Conservation (phyloP, 2,888 invertebrate genomes). For the Meteorus cinctellus region DNA sequence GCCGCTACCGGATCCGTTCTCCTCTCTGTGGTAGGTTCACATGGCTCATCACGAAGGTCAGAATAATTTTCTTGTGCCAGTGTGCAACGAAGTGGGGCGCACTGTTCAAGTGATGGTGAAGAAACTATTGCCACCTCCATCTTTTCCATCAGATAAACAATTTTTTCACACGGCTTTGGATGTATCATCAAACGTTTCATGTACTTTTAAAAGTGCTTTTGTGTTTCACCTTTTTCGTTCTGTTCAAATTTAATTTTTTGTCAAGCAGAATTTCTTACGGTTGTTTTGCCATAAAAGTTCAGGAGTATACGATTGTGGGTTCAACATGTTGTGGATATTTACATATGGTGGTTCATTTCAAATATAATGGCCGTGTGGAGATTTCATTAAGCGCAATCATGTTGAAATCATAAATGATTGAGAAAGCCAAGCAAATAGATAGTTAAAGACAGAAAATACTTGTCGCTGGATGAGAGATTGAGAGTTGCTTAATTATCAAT, state of each 20-base stretch:
- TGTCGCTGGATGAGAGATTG: no score
- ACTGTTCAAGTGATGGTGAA: conserved; percentile 3
- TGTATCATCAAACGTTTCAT: conserved; percentile 31
- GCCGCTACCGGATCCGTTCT: conserved; percentile 67
- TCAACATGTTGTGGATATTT: no score
- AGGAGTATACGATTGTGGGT: no score
- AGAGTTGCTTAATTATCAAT: no score
- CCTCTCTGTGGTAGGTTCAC: conserved; percentile 62
- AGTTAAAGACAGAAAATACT: no score
- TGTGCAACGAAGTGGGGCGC: conserved; percentile 47
- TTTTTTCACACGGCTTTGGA: conserved; percentile 20
- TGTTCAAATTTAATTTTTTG: background rate
- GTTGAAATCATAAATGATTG: no score
- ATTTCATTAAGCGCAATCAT: no score
- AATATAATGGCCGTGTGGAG: no score
- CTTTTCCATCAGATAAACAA: conserved; percentile 26
- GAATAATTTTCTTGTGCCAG: conserved; percentile 66
- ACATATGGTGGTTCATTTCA: no score
- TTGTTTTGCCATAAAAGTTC: no score
- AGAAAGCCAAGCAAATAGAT: no score
- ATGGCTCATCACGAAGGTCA: conserved; percentile 63
- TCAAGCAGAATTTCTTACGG: background rate
- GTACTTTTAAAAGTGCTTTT: conserved; percentile 2
- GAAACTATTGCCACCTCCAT: conserved; percentile 37
- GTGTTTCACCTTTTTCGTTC: background rate